phyloP scores from a whole-genome alignment of 35 echinoderm and acorn worm genomes.

The Ophiothrix spiculata region DNA sequence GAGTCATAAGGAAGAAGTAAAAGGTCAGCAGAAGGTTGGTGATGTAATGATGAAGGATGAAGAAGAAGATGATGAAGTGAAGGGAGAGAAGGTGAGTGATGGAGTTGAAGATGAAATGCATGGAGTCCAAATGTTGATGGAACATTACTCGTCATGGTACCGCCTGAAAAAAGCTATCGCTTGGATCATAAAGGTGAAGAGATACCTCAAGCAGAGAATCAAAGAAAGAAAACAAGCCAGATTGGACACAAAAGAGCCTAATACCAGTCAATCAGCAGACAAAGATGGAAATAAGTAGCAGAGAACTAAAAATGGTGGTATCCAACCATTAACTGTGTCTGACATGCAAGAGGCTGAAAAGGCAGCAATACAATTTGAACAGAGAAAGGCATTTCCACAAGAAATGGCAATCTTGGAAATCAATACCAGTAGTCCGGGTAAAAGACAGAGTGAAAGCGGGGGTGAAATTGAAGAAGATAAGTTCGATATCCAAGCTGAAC shows the following conservation, averaged over 20 bases:
- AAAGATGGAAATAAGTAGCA: background rate
- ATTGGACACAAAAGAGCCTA: background rate
- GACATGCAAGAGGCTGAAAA: background rate
- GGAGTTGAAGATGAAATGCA: background rate
- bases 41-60: too few species aligned
- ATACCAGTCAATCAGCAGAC: background rate
- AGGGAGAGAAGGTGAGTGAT: background rate
- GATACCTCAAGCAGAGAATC: background rate
- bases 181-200: background rate
- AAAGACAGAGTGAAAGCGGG: background rate
- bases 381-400: background rate
- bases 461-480: background rate
- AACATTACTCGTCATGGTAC: background rate
- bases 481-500: constrained; percentile 2
- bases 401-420: too few species aligned
- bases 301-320: background rate
- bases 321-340: background rate
- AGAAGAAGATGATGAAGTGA: too few species aligned
- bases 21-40: too few species aligned
- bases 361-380: background rate
- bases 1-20: too few species aligned
- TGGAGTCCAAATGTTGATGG: background rate
- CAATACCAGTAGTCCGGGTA: too few species aligned
- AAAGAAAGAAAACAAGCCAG: background rate
- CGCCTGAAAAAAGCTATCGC: background rate